These are phyloP conservation scores for Polypedilum pembai DNA, from an alignment of 1,140 invertebrate species.

Conservation along the genomic window DNA sequence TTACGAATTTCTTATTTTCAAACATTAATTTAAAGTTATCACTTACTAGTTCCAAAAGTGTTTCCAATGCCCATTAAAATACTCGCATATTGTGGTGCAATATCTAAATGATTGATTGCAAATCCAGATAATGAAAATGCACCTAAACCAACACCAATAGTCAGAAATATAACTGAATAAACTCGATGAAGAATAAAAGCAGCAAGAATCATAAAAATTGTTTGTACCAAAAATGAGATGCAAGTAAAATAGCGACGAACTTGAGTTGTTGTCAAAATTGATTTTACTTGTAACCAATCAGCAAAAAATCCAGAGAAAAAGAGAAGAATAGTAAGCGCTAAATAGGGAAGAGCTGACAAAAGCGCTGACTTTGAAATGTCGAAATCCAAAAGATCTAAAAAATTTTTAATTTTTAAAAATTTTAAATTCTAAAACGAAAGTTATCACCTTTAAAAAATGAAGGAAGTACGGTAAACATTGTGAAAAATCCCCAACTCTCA, in stretches of 20 bases:
- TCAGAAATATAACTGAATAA: background rate
- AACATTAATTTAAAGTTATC: too few species aligned
- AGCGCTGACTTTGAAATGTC: conserved; percentile 76
- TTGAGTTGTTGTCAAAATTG: conserved; percentile 56
- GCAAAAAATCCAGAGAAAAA: conserved; percentile 42
- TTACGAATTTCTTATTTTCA: too few species aligned
- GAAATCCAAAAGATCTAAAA: conserved; percentile 79
- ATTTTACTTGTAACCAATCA: conserved; percentile 55
- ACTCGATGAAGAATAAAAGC: background rate
- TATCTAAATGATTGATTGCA: conserved; percentile 67
- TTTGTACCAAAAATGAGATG: conserved; percentile 57
- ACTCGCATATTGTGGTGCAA: conserved; percentile 68
- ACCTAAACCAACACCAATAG: background rate
- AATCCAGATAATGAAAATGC: background rate
- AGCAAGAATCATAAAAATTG: background rate
- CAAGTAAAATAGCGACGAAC: conserved; percentile 62
- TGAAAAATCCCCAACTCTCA: conserved; percentile 91
- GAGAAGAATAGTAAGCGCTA: conserved; percentile 43
- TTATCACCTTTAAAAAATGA: conserved; percentile 71
- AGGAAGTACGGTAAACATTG: conserved; percentile 73
- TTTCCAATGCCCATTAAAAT: conserved; percentile 75
- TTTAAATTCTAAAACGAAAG: background rate
- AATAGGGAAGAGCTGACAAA: conserved; percentile 71
- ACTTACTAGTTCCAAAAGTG: conserved; percentile 52
- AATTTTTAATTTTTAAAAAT: background rate